Evolutionary conservation across 2,797 vertebrate species (phyloP).

Genomic region (Scleropages formosus): DNA sequence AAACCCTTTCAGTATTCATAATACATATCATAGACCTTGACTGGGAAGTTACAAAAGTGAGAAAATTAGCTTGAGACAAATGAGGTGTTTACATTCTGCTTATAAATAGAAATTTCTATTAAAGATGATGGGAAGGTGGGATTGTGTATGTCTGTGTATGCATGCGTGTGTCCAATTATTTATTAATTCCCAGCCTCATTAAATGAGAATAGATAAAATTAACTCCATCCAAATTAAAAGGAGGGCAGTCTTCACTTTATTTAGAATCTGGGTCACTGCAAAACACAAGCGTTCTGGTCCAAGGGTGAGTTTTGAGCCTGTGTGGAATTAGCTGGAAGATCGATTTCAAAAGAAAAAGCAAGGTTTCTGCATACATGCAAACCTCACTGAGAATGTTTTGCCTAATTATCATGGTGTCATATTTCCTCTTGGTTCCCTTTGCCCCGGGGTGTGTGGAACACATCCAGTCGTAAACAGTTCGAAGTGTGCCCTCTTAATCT

Average conservation of each 20-base stretch:
- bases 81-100: neutral
- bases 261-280: constrained; percentile 69
- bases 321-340: neutral
- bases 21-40: neutral
- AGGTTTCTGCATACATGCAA: neutral
- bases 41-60: neutral
- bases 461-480: too few relatives aligned
- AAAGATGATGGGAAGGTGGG: constrained; percentile 33
- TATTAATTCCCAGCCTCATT: constrained; percentile 62
- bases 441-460: too few relatives aligned
- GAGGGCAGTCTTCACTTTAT: constrained; percentile 64
- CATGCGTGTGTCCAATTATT: constrained; percentile 57
- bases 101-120: constrained; percentile 30
- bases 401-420: constrained; percentile 10
- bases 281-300: constrained; percentile 40
- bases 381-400: neutral
- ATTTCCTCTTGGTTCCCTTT: neutral
- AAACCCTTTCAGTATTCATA: neutral
- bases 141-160: constrained; percentile 21
- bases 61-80: neutral
- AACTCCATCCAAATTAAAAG: constrained; percentile 66
- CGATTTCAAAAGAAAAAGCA: neutral
- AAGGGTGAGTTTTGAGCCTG: constrained; percentile 21
- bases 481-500: neutral
- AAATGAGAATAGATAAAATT: constrained; percentile 66